These are phyloP conservation scores for Chydorus sphaericus DNA, from an alignment of 2,888 invertebrate genomes.

Conservation along the genomic window DNA sequence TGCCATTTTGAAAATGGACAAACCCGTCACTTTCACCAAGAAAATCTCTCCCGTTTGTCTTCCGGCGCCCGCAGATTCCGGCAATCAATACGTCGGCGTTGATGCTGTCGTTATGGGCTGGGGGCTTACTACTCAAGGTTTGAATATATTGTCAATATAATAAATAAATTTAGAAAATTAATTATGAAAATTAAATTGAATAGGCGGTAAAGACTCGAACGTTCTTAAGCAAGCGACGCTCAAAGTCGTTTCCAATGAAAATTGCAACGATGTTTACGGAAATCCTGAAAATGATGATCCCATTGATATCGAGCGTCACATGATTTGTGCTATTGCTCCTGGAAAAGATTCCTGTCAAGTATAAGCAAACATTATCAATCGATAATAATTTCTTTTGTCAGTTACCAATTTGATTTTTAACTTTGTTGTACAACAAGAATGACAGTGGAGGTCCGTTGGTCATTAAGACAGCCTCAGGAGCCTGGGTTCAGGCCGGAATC, in stretches of 20 bases:
- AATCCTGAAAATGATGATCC: slow-evolving; percentile 79
- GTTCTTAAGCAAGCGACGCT: slow-evolving; percentile 68
- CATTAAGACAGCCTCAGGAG: slow-evolving; percentile 42
- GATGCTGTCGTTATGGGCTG: slow-evolving; percentile 16
- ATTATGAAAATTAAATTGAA: too few species aligned
- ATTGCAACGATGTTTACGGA: slow-evolving; percentile 59
- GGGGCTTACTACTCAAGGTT: slow-evolving; percentile 63
- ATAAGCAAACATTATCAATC: background rate
- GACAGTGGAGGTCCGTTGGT: slow-evolving; percentile 80
- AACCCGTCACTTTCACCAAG: slow-evolving; percentile 16
- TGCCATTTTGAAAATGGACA: slow-evolving; percentile 17
- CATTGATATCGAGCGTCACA: slow-evolving; percentile 73
- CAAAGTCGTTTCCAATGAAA: slow-evolving; percentile 63
- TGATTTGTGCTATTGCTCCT: slow-evolving; percentile 73
- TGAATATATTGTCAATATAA: background rate
- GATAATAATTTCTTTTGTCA: too few species aligned
- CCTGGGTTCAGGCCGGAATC: slow-evolving; percentile 74
- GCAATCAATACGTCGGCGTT: slow-evolving; percentile 10
- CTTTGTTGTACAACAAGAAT: too few species aligned
- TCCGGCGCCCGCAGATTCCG: slow-evolving; percentile 20
- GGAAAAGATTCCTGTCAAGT: slow-evolving; percentile 74
- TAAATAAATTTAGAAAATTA: too few species aligned
- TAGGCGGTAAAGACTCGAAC: slow-evolving; percentile 67
- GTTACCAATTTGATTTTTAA: too few species aligned
- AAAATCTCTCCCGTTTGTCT: slow-evolving; percentile 19